Evolutionary conservation across 2,113 vertebrate genomes (phyloP).

Genomic region (Brachyhypopomus occidentalis): DNA sequence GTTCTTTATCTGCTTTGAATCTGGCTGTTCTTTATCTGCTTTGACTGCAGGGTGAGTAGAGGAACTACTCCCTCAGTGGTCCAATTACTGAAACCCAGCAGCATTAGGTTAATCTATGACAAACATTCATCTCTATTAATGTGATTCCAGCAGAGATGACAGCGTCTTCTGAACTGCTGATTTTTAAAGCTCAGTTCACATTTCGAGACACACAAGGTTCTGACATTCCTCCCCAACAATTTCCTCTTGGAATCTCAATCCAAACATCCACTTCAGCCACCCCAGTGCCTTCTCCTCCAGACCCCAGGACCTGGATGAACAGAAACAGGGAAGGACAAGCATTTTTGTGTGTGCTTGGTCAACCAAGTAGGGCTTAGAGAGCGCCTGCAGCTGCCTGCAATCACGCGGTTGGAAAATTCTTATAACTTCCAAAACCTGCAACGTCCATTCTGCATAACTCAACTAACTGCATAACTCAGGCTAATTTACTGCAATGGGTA

Average conservation of each 20-base stretch:
- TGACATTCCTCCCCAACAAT: not conserved
- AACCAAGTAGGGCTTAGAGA: constrained; percentile 21
- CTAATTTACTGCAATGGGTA: not conserved
- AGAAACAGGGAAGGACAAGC: constrained; percentile 8
- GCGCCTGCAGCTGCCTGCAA: constrained; percentile 32
- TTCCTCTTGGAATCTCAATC: not conserved
- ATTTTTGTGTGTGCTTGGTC: constrained; percentile 42
- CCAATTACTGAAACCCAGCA: not conserved
- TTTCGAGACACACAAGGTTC: not conserved
- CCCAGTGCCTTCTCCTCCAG: not conserved
- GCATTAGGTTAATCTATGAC: not conserved
- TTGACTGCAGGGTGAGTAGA: not conserved
- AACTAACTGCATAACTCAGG: not conserved
- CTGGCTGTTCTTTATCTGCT: not conserved
- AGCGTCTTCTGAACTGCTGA: not conserved
- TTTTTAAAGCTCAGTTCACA: not conserved
- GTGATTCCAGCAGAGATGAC: not conserved
- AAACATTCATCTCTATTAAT: constrained; percentile 6
- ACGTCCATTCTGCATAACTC: constrained; percentile 16
- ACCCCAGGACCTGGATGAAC: constrained; percentile 24
- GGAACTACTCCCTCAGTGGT: not conserved
- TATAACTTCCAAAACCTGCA: not conserved
- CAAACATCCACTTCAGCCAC: not conserved
- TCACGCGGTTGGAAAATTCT: constrained; percentile 28
- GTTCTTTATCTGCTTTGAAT: not conserved